Evolutionary conservation across 2,797 vertebrate genomes (phyloP).

Genomic region (Myripristis jacobus): DNA sequence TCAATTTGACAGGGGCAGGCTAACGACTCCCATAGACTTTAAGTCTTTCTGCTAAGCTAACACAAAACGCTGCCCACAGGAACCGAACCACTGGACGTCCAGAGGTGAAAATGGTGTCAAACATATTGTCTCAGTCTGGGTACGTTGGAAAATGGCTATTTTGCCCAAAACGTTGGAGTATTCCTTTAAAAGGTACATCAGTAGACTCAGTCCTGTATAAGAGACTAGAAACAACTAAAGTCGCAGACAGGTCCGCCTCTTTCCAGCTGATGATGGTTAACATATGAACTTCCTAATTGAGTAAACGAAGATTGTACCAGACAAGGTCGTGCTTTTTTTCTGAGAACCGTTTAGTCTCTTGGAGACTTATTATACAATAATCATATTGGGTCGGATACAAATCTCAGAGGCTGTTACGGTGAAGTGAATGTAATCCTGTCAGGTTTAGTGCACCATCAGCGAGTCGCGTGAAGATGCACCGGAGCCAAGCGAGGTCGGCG

Average conservation of each 20-base stretch:
- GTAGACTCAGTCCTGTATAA: neutral
- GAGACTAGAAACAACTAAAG: constrained; percentile 4
- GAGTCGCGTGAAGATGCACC: constrained; percentile 24
- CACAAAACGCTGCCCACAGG: no score
- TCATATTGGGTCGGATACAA: constrained; percentile 50
- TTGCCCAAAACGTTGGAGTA: no score
- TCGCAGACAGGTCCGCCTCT: neutral
- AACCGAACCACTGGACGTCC: no score
- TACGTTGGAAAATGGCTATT: no score
- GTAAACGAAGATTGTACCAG: constrained; percentile 40
- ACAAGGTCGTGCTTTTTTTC: constrained; percentile 31
- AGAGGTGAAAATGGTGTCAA: no score
- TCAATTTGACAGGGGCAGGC: no score
- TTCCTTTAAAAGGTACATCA: constrained; percentile 13
- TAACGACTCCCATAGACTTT: no score
- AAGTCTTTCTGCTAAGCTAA: no score
- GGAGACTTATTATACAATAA: constrained; percentile 52
- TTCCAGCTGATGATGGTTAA: constrained; percentile 2
- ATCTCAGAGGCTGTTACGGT: constrained; percentile 56
- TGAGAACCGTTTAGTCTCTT: constrained; percentile 44
- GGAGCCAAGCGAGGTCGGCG: constrained; percentile 15
- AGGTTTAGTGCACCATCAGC: constrained; percentile 35
- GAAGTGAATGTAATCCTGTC: constrained; percentile 54
- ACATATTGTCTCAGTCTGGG: no score
- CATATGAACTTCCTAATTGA: constrained; percentile 1